A percentile compares a stretch with the other conserved stretches of the same genome.
These are phyloP conservation scores for Axea sp. DNA, from an alignment of 2,888 invertebrate genomes.

Conservation along the genomic window DNA sequence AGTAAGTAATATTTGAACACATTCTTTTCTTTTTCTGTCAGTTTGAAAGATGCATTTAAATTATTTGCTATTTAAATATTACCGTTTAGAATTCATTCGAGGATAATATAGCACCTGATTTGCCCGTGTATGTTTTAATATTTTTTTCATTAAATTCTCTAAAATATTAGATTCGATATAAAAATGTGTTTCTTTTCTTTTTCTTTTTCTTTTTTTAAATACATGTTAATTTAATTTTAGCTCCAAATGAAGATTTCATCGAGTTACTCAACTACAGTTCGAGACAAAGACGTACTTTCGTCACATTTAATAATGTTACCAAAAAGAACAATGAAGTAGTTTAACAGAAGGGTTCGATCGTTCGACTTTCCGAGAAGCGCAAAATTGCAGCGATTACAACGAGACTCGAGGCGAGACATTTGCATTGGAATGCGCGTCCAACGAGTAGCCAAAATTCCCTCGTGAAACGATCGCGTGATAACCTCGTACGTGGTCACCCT, in stretches of 20 bases:
- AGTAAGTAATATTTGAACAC: too few species aligned
- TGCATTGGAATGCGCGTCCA: conserved; percentile 77
- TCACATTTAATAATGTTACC: conserved; percentile 24
- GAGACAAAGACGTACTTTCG: conserved; percentile 27
- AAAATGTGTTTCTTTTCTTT: too few species aligned
- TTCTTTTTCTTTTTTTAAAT: too few species aligned
- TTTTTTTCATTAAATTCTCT: too few species aligned
- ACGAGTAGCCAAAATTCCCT: conserved; percentile 73
- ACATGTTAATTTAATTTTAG: too few species aligned
- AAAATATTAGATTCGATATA: too few species aligned
- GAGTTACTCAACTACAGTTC: conserved; percentile 5
- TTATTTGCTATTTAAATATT: too few species aligned
- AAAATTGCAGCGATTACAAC: conserved; percentile 77
- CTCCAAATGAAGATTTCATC: conserved; percentile 47
- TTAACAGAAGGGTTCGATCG: conserved; percentile 57
- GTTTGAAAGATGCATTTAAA: too few species aligned
- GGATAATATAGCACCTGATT: too few species aligned
- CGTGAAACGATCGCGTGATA: conserved; percentile 59
- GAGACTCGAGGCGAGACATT: conserved; percentile 74
- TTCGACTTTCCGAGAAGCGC: conserved; percentile 76
- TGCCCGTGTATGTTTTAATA: too few species aligned
- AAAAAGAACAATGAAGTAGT: not conserved
- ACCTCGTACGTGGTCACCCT: conserved; percentile 69
- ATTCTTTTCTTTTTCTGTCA: too few species aligned
- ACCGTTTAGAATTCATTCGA: too few species aligned